phyloP scores from a whole-genome alignment of 2,113 vertebrate species.

The Hippolais icterina region DNA sequence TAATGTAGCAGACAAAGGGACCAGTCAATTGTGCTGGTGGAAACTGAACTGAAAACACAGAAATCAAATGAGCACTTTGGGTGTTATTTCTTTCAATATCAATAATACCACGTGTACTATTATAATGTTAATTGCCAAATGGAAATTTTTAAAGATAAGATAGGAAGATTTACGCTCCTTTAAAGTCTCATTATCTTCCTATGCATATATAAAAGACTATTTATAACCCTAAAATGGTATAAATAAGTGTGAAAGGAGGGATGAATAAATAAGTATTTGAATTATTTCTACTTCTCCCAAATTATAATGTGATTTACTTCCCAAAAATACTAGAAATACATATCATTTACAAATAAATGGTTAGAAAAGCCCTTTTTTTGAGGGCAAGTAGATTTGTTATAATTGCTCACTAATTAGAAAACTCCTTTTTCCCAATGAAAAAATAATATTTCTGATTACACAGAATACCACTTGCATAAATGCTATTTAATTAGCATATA shows the following conservation, averaged over 20 bases:
- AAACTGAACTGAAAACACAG: neutral
- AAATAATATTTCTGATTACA: neutral
- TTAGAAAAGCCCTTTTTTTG: neutral
- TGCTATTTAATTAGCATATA: neutral
- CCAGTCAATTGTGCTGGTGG: neutral
- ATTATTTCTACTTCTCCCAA: neutral
- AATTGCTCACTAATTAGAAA: neutral
- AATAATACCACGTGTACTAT: neutral
- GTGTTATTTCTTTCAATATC: neutral
- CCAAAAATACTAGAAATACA: neutral
- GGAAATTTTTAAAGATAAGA: neutral
- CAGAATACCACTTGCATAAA: neutral
- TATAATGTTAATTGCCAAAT: neutral
- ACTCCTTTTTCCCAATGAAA: neutral
- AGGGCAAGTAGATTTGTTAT: neutral
- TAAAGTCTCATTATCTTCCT: neutral
- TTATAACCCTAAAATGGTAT: neutral
- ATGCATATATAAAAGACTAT: neutral
- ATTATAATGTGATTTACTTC: neutral
- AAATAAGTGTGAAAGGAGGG: neutral
- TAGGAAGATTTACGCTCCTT: neutral
- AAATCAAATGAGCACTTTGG: neutral
- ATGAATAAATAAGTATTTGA: neutral
- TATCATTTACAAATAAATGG: neutral
- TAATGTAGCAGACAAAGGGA: neutral